Base-by-base conservation (phyloP, 2,888 invertebrate species). In the Rotaria magnacalcarata region DNA sequence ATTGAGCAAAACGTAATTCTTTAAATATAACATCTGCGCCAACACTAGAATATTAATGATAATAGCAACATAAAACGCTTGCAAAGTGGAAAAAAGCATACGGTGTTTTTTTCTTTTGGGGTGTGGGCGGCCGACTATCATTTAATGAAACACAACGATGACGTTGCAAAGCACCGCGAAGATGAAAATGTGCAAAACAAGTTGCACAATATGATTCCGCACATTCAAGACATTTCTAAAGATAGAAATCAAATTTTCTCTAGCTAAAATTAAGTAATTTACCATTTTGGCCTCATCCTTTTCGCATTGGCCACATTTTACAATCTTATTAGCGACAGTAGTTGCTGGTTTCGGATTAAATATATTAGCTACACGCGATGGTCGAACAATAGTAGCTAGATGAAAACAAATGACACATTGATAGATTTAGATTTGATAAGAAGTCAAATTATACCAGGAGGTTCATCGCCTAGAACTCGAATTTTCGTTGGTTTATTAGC, bases 231-330 rank as follows among this genome's bases (percentile, higher is more conserved):
- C 91, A 91, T 1, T 89, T 89, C 91, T 91, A 34, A 34, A 34
- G 34, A 34, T 34, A 34, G 34, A 34, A 34, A 34, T 34, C 34
- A 34, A 34, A 34, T 34, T 34, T 34, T 34, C 34, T 34, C 34
- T 34, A 34, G 1, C 34, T 2, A 34, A 34, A 34, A 34, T 34
- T 34, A 34, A 34, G 34, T 34, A 34, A 88, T 89, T 88, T 87
- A 91, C 91, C 88, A 90, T 89, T 41, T 90, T 89, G 27, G 91
- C 91, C 19, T 88, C 86, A 86, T 90, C 89, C 54, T 89, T 89
- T 86, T 91, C 91, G 89, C 91, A 91, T 88, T 91, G 91, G 2
- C 91, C 91, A 89, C 91, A 91, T 85, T 89, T 89, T 0, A n/a
- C 8, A 19, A 19, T 19, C 27, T 75, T 75, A 43, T 75, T 41